Evolutionary conservation across 1,140 invertebrate species (phyloP).

Genomic region (Mesaphorura yosii): DNA sequence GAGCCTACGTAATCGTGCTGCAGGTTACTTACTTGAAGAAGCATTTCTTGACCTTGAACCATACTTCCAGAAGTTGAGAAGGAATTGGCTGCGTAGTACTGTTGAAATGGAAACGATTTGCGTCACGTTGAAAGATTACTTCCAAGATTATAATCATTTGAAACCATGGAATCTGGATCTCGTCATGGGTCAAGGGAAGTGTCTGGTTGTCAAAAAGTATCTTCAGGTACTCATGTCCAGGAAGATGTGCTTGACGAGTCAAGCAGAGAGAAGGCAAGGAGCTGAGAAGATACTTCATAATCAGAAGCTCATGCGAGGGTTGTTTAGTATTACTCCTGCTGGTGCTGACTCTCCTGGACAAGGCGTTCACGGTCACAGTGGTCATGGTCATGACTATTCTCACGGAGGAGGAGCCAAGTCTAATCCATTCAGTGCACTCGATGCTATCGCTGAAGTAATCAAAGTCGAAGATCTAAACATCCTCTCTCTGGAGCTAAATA

Average conservation of each 20-base stretch:
- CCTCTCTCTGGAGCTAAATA: slow-evolving; percentile 78
- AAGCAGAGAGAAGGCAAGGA: slow-evolving; percentile 67
- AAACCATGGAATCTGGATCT: slow-evolving; percentile 73
- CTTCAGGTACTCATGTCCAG: slow-evolving; percentile 75
- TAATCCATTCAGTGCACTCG: slow-evolving; percentile 69
- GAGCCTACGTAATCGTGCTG: slow-evolving; percentile 55
- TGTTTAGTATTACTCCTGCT: slow-evolving; percentile 46
- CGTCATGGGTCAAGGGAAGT: slow-evolving; percentile 72
- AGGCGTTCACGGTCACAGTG: no score
- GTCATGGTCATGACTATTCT: no score
- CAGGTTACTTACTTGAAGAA: slow-evolving; percentile 76
- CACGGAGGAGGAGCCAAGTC: slow-evolving; percentile 38
- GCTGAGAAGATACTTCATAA: slow-evolving; percentile 75
- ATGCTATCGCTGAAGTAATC: slow-evolving; percentile 68
- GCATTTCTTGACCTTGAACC: slow-evolving; percentile 78
- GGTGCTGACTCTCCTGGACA: slow-evolving; percentile 9
- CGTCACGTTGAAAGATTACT: slow-evolving; percentile 86
- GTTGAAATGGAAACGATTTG: slow-evolving; percentile 83
- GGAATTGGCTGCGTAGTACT: slow-evolving; percentile 64
- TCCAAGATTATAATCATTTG: slow-evolving; percentile 80
- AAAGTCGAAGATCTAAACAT: slow-evolving; percentile 80
- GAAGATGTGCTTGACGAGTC: slow-evolving; percentile 59
- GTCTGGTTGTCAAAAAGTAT: slow-evolving; percentile 71
- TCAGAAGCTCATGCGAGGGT: slow-evolving; percentile 61
- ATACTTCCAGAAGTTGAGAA: slow-evolving; percentile 75